Percentiles rank a stretch among this genome's conserved stretches.
Evolutionary conservation across 1,140 invertebrate genomes (phyloP).

Genomic region (Halesus radiatus): DNA sequence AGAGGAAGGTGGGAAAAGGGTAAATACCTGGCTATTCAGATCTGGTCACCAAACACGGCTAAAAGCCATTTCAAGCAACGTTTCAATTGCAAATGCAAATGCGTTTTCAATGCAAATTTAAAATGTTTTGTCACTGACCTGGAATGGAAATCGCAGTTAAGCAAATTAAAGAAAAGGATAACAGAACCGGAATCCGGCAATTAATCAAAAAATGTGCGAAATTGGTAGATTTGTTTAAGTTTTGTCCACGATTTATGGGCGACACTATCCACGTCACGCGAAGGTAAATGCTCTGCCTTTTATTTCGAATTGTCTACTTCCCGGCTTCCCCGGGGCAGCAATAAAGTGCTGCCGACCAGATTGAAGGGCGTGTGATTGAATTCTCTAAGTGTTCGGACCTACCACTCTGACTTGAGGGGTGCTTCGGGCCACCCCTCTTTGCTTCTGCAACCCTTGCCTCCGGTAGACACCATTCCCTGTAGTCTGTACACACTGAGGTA

Average conservation of each 20-base stretch:
- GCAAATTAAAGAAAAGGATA: no score
- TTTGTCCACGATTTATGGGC: neutral
- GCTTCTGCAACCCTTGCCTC: neutral
- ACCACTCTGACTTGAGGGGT: conserved; percentile 7
- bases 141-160: no score
- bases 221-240: no score
- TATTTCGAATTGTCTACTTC: conserved; percentile 49
- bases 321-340: conserved; percentile 31
- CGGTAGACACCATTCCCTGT: neutral
- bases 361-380: conserved; percentile 56
- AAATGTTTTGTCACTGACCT: no score
- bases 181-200: no score
- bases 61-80: no score
- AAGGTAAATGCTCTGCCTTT: conserved; percentile 43
- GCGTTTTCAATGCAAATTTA: no score
- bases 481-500: neutral
- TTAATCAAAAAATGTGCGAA: no score
- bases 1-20: no score
- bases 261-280: neutral
- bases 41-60: no score
- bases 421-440: neutral
- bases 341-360: conserved; percentile 51
- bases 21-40: no score
- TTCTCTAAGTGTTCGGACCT: conserved; percentile 49
- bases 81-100: no score